Evolutionary conservation across 2,797 vertebrate genomes (phyloP).

Genomic region (Hippocampus kuda): DNA sequence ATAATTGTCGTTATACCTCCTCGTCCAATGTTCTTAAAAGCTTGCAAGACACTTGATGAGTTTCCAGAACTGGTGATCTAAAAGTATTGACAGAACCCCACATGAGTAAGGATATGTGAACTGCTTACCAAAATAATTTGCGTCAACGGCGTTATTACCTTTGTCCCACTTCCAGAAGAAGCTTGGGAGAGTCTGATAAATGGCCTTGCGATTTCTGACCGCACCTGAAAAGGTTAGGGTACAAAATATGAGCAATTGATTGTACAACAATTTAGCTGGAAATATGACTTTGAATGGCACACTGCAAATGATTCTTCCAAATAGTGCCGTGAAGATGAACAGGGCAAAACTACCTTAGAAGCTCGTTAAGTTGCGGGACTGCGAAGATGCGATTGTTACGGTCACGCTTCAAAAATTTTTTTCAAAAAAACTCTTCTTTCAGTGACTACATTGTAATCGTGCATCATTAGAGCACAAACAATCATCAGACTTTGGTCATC

Average conservation of each 20-base stretch:
- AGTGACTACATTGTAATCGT: background rate
- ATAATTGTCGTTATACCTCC: background rate
- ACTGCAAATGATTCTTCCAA: background rate
- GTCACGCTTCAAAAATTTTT: too few species aligned
- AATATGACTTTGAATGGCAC: background rate
- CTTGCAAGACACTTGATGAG: background rate
- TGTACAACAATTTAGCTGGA: background rate
- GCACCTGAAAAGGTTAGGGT: conserved; percentile 42
- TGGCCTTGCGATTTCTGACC: conserved; percentile 25
- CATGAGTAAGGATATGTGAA: background rate
- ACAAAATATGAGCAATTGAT: background rate
- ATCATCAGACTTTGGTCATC: too few species aligned
- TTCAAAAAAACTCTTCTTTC: background rate
- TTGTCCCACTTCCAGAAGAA: conserved; percentile 22
- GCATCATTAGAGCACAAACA: background rate
- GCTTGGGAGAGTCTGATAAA: conserved; percentile 2
- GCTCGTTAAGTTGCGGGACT: too few species aligned
- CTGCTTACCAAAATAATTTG: too few species aligned
- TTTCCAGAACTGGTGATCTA: background rate
- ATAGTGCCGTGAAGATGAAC: background rate
- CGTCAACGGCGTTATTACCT: conserved; percentile 31
- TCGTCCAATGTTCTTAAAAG: background rate
- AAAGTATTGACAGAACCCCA: background rate
- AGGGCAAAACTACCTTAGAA: too few species aligned
- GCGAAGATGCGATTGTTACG: too few species aligned